Percentiles rank a stretch among this genome's conserved stretches.
phyloP scores from a whole-genome alignment of 2,113 vertebrate genomes.

The Malurus melanocephalus region DNA sequence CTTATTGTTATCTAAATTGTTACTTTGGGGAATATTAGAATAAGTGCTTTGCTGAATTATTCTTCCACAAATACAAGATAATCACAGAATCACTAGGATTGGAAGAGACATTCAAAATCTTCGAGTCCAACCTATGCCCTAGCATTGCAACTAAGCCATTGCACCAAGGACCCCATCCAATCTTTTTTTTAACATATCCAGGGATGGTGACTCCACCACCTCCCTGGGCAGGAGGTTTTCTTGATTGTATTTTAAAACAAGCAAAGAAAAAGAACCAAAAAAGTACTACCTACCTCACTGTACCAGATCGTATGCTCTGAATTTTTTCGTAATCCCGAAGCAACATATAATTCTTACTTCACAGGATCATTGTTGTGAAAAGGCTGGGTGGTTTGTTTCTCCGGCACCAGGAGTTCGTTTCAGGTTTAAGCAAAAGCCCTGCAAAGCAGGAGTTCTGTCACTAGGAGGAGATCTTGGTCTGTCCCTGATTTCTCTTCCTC shows the following conservation, averaged over 20 bases:
- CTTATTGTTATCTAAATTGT: neutral
- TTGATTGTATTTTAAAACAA: neutral
- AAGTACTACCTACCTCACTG: neutral
- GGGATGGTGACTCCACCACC: too few species aligned
- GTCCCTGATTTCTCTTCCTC: neutral
- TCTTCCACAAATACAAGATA: neutral
- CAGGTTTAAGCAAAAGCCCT: rapidly evolving
- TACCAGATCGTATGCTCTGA: neutral
- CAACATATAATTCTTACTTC: neutral
- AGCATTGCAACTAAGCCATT: too few species aligned
- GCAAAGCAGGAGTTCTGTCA: neutral
- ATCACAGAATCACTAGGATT: too few species aligned
- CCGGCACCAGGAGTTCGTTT: rapidly evolving
- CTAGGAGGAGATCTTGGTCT: slow-evolving; percentile 47
- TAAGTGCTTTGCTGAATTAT: neutral
- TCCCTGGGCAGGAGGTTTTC: neutral
- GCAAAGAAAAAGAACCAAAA: rapidly evolving
- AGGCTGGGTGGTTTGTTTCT: neutral
- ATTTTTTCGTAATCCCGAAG: too few species aligned
- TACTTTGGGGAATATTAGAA: neutral
- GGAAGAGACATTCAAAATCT: too few species aligned
- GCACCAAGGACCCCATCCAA: too few species aligned
- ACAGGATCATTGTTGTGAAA: neutral
- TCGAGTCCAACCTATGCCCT: too few species aligned
- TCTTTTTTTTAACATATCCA: too few species aligned